Percentiles rank a stretch among this genome's conserved stretches.
These are phyloP conservation scores for Polyodon spathula DNA, from an alignment of 2,113 vertebrate species.

Conservation along the genomic window DNA sequence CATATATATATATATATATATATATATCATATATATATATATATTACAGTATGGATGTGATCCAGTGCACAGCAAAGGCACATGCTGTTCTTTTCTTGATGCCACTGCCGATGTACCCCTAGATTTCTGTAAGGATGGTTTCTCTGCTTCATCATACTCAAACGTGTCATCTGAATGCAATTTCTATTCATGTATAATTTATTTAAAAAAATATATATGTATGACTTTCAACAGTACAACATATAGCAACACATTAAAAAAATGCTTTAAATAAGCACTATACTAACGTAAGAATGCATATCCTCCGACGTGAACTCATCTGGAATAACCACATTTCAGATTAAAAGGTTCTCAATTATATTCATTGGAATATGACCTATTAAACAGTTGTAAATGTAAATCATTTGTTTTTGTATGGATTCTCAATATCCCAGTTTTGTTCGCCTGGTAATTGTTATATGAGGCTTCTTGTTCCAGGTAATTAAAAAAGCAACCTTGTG, in stretches of 20 bases:
- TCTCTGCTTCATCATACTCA: not conserved
- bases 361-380: too few species aligned
- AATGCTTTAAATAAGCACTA: too few species aligned
- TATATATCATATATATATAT: too few species aligned
- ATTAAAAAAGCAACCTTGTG: not conserved
- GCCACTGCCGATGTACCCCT: not conserved
- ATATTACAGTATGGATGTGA: too few species aligned
- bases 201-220: too few species aligned
- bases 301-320: too few species aligned
- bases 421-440: not conserved
- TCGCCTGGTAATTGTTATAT: not conserved
- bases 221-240: not conserved
- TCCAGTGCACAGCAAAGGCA: too few species aligned
- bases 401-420: not conserved
- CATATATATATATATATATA: too few species aligned
- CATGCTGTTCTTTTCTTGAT: not conserved
- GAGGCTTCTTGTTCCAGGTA: not conserved
- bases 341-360: too few species aligned
- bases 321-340: too few species aligned
- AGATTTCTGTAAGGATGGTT: not conserved
- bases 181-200: not conserved
- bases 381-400: too few species aligned
- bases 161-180: not conserved
- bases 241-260: not conserved
- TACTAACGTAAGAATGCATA: not conserved